Evolutionary conservation across 1,140 invertebrate genomes (phyloP), one percentile per base, ranked within the genome.

Genomic region (Condylostylus longicornis): DNA sequence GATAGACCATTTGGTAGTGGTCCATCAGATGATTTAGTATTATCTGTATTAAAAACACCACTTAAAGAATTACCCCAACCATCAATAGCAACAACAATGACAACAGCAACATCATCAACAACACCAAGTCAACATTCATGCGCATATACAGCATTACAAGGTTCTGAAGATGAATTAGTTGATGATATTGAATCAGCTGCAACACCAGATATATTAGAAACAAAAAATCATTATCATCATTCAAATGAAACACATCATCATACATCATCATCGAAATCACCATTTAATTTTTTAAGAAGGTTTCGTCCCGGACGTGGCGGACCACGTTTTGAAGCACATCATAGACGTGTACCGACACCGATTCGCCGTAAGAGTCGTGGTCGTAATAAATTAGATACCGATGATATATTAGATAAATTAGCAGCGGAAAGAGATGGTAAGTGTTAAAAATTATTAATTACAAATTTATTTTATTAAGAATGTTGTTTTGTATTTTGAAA

Each of bases 311-410:
- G 38, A 33, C 49, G 53, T 23, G 58, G 57, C 19, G 58, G 57
- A 19, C 68, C 67, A 4, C 51, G 68, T 20, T 70, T 67, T 45
- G 66, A 72, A 45, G 64, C 68, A 0, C 69, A 72, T 42, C 70
- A 72, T 50, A 69, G 70, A 44, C 54, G 71, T 21, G 67, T 71
- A 8, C 71, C 72, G 2, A 73, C 71, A 10, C 71, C 72, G 25
- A 62, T 72, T 49, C 71, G 70, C 39, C 46, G 63, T 35, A 69
- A 69, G 40, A 63, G 66, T 23, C 52, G 66, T 17, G 44, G 51
- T 9, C 54, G 57, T 12, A n/a, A n/a, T n/a, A n/a, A n/a, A n/a
- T n/a, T n/a, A n/a, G n/a, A n/a, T n/a, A n/a, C n/a, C 27, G 30
- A 13, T 33, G 29, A 33, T 39, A 40, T 40, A 8, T 27, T 40